Evolutionary conservation across 2,797 vertebrate species (phyloP).

Genomic region (Bovichtus diacanthus): DNA sequence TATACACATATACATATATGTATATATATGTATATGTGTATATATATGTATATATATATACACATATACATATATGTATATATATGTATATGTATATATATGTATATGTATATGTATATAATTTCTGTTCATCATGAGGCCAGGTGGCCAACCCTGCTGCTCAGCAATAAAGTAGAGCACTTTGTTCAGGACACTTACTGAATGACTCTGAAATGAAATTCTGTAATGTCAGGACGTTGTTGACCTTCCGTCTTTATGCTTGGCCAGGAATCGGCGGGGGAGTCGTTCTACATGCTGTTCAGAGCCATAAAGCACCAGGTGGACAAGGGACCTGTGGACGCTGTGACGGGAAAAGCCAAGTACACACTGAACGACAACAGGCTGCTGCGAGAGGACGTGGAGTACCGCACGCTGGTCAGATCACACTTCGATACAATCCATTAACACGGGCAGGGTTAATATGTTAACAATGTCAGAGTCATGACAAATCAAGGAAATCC

Average conservation of each 20-base stretch:
- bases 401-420: conserved; percentile 94
- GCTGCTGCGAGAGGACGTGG: conserved; percentile 94
- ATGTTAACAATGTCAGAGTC: neutral
- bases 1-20: too few species aligned
- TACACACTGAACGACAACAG: conserved; percentile 97
- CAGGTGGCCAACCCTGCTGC: neutral
- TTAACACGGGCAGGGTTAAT: neutral
- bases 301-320: conserved; percentile 98
- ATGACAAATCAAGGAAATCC: too few species aligned
- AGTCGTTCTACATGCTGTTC: conserved; percentile 97
- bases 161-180: neutral
- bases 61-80: too few species aligned
- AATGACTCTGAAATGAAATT: neutral
- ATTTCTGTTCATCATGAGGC: neutral
- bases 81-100: conserved; percentile 42
- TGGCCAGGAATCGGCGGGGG: conserved; percentile 93
- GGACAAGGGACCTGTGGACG: conserved; percentile 97
- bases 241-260: conserved; percentile 32
- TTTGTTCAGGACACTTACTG: neutral
- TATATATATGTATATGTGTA: conserved; percentile 30
- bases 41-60: conserved; percentile 26
- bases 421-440: neutral
- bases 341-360: conserved; percentile 97
- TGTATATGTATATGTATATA: conserved; percentile 48
- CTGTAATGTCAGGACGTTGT: neutral